phyloP scores from a whole-genome alignment of 2,797 vertebrate species.

The Micropoecilia bifurca region DNA sequence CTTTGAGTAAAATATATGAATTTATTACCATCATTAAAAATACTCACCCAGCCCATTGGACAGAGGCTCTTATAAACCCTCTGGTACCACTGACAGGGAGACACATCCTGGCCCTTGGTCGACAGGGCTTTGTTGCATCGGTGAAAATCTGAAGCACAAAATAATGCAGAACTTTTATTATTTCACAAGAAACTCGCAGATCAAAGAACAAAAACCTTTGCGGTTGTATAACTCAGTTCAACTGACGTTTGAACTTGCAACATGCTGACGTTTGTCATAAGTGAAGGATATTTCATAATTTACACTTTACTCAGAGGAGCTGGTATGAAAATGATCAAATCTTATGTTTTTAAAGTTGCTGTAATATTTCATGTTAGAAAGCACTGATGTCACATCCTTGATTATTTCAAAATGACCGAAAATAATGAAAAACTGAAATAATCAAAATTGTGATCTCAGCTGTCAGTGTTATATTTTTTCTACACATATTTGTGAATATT shows the following conservation, averaged over 20 bases:
- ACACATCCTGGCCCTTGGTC: conserved; percentile 77
- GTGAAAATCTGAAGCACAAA: conserved; percentile 78
- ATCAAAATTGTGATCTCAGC: not conserved
- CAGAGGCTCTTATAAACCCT: conserved; percentile 86
- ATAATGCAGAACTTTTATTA: not conserved
- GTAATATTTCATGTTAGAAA: not conserved
- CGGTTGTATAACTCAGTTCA: not conserved
- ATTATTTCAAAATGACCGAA: not conserved
- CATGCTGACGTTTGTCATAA: not conserved
- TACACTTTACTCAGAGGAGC: not conserved
- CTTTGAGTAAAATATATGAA: too few species aligned
- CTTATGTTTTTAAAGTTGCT: not conserved
- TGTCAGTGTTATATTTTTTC: not conserved
- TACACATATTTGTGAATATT: not conserved
- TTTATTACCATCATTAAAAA: not conserved
- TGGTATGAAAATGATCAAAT: not conserved
- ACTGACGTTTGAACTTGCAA: not conserved
- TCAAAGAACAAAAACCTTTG: not conserved
- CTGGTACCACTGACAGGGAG: conserved; percentile 84
- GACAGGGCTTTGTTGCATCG: conserved; percentile 84
- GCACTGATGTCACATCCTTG: not conserved
- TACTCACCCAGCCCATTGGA: conserved; percentile 82
- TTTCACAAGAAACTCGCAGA: not conserved
- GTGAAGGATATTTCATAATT: not conserved
- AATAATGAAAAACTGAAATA: not conserved